Conservation (phyloP, 2,797 vertebrate genomes). For the Prionace glauca region DNA sequence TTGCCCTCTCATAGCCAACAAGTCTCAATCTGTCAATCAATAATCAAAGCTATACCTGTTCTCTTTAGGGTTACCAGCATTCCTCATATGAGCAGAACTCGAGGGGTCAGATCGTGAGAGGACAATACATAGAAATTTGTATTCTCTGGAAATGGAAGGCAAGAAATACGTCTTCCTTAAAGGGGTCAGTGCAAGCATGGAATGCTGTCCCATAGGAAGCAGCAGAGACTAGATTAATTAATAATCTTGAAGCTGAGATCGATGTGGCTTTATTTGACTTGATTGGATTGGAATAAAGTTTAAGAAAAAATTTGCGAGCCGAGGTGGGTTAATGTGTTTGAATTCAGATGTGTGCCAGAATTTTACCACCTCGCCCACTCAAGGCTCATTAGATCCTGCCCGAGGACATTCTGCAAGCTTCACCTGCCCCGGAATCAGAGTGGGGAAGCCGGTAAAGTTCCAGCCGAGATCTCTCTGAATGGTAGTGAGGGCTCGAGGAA, state of each 20-base stretch:
- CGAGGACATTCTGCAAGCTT: too few relatives aligned
- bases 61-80: background rate
- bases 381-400: too few relatives aligned
- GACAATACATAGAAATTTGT: background rate
- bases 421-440: too few relatives aligned
- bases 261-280: too few relatives aligned
- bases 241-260: background rate
- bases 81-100: background rate
- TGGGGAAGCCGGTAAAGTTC: too few relatives aligned
- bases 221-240: background rate
- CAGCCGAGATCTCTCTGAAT: background rate
- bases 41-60: background rate
- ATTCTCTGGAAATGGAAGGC: background rate
- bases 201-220: background rate
- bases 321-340: background rate
- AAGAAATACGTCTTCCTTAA: background rate
- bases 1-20: background rate
- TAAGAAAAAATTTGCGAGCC: background rate
- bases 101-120: background rate
- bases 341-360: background rate
- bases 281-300: too few relatives aligned
- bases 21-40: background rate
- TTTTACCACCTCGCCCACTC: too few relatives aligned
- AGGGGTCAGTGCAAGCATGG: background rate
- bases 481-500: background rate